A percentile compares a stretch with the other conserved stretches of the same genome.
Conservation (phyloP, 2,888 invertebrate species). For the Tachina fera region DNA sequence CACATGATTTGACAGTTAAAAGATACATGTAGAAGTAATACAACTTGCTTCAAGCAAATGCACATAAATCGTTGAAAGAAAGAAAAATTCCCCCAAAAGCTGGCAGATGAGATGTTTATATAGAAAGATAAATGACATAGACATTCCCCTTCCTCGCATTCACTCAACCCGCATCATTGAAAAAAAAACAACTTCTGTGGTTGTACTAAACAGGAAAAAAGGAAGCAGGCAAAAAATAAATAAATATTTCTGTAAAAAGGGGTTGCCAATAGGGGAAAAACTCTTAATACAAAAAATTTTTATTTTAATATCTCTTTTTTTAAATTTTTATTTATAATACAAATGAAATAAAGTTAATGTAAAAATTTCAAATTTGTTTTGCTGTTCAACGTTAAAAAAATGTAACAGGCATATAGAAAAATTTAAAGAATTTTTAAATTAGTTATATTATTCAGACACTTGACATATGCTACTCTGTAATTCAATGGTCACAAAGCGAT, state of each 20-base stretch:
- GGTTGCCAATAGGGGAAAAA: neutral
- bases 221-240: conserved; percentile 9
- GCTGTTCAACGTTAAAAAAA: too few species aligned
- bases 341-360: too few species aligned
- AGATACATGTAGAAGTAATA: conserved; percentile 23
- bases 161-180: too few species aligned
- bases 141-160: neutral
- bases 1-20: conserved; percentile 68
- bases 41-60: neutral
- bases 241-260: neutral
- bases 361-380: too few species aligned
- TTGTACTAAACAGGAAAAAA: neutral
- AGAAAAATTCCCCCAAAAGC: conserved; percentile 39
- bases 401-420: too few species aligned
- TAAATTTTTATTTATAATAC: too few species aligned
- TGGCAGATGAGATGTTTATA: conserved; percentile 63
- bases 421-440: too few species aligned
- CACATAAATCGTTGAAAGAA: conserved; percentile 18
- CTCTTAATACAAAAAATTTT: neutral
- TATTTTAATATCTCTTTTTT: too few species aligned
- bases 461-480: too few species aligned
- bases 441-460: too few species aligned
- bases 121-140: conserved; percentile 45
- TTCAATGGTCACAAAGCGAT: too few species aligned
- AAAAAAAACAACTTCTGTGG: too few species aligned